phyloP scores from a whole-genome alignment of 1,140 invertebrate species.

The Chelonus insularis region DNA sequence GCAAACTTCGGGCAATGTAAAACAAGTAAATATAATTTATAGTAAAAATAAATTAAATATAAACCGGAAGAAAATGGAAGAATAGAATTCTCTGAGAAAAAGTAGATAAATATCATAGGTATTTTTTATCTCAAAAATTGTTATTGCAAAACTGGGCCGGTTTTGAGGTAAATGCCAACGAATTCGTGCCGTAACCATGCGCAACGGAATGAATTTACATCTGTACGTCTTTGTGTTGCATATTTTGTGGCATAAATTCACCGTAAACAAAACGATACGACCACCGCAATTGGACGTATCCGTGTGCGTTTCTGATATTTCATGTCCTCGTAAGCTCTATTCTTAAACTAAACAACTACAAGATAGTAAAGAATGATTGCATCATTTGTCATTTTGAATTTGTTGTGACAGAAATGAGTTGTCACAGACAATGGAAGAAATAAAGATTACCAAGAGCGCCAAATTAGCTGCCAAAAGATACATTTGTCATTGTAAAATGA shows the following conservation, averaged over 20 bases:
- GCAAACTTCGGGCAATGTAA: no score
- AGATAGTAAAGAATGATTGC: background rate
- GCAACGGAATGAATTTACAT: background rate
- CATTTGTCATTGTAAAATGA: no score
- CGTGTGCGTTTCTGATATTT: no score
- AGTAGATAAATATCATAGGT: background rate
- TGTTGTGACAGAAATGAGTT: background rate
- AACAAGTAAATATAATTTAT: background rate
- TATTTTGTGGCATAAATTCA: background rate
- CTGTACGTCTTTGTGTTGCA: background rate
- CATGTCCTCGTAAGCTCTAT: constrained; percentile 13
- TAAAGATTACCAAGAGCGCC: no score
- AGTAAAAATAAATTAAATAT: background rate
- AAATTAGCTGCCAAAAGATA: no score
- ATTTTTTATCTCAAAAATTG: background rate
- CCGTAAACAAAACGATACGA: no score
- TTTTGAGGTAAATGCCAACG: background rate
- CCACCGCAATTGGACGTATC: no score
- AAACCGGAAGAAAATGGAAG: background rate
- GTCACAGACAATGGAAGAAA: no score
- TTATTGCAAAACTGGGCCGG: background rate
- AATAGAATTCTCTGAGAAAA: background rate
- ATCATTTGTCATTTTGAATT: constrained; percentile 5
- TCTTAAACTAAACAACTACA: constrained; percentile 14
- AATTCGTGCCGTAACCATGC: constrained; percentile 5